Conservation (phyloP, 2,888 invertebrate genomes). For the Philereme transversata region DNA sequence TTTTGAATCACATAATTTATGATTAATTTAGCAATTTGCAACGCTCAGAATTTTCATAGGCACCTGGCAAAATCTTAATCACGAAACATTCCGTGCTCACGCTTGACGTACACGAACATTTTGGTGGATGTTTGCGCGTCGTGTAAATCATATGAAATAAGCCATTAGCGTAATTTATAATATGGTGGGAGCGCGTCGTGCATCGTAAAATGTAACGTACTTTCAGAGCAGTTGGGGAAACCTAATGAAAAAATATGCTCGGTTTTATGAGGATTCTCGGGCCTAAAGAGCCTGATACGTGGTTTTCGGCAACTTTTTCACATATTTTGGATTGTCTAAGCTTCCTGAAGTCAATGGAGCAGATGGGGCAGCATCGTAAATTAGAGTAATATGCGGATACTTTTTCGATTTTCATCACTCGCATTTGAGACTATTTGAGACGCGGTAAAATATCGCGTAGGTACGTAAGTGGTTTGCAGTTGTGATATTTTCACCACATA, state of each 20-base stretch:
- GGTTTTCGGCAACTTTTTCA: conserved; percentile 29
- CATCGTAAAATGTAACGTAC: conserved; percentile 50
- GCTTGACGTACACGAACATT: conserved; percentile 28
- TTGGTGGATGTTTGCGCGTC: conserved; percentile 46
- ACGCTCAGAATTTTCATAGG: conserved; percentile 9
- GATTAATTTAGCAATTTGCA: conserved; percentile 11
- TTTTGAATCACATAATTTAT: background rate
- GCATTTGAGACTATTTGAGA: background rate
- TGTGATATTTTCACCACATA: no score
- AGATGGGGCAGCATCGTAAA: conserved; percentile 24
- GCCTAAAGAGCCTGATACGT: conserved; percentile 30
- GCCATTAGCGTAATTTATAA: conserved; percentile 62
- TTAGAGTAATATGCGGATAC: conserved; percentile 13
- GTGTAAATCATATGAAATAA: conserved; percentile 62
- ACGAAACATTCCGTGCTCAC: conserved; percentile 23
- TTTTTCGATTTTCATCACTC: conserved; percentile 5
- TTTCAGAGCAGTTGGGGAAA: conserved; percentile 34
- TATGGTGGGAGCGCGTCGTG: conserved; percentile 43
- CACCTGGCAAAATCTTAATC: conserved; percentile 26
- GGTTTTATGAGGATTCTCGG: conserved; percentile 35
- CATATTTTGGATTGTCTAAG: conserved; percentile 25
- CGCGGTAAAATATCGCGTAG: no score
- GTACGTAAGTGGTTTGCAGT: no score
- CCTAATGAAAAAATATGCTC: conserved; percentile 43
- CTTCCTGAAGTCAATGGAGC: conserved; percentile 28